Conservation (phyloP, 2,797 vertebrate species). For the Acanthornis magna region DNA sequence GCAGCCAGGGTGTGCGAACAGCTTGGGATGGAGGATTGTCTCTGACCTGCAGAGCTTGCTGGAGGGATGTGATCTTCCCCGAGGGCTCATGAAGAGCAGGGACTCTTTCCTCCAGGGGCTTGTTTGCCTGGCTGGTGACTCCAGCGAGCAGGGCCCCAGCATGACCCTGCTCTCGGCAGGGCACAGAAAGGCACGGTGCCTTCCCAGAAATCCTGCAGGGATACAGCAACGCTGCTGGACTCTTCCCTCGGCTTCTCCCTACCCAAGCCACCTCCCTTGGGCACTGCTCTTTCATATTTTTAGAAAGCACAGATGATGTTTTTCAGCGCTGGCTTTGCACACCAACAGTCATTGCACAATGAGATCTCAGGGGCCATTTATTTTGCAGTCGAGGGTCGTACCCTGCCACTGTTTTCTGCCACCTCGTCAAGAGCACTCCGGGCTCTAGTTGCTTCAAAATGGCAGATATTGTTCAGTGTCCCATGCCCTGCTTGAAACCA, state of each 20-base stretch:
- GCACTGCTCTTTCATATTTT: neutral
- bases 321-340: neutral
- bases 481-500: neutral
- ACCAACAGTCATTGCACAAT: neutral
- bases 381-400: neutral
- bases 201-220: neutral
- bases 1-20: rapidly evolving
- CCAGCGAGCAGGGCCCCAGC: rapidly evolving
- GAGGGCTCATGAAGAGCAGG: neutral
- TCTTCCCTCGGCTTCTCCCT: neutral
- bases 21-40: neutral
- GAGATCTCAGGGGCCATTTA: neutral
- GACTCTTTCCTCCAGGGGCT: neutral
- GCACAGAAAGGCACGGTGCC: rapidly evolving
- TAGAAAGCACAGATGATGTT: neutral
- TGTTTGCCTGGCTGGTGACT: neutral
- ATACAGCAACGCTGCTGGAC: rapidly evolving
- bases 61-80: neutral
- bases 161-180: neutral
- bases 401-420: neutral
- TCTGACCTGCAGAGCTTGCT: neutral
- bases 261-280: neutral
- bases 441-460: neutral
- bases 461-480: neutral
- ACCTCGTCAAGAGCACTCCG: neutral